Evolutionary conservation across 2,113 vertebrate species (phyloP).

Genomic region (Coptodon rendalli): DNA sequence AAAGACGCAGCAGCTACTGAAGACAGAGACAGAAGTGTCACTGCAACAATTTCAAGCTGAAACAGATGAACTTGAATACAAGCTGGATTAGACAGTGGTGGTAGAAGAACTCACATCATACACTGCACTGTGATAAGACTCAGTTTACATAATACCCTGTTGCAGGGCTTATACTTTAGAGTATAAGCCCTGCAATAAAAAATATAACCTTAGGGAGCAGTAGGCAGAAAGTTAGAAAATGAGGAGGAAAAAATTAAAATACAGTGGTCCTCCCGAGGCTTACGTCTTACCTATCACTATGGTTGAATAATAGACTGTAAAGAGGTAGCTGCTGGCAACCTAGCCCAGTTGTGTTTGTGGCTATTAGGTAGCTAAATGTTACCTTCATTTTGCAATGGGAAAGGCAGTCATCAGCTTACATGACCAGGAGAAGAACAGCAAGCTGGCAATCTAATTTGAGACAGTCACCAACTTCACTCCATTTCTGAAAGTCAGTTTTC

Average conservation of each 20-base stretch:
- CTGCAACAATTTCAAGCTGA: background rate
- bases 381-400: background rate
- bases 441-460: background rate
- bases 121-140: background rate
- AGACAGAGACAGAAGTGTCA: constrained; percentile 29
- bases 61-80: background rate
- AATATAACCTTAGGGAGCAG: background rate
- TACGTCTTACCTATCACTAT: background rate
- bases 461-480: background rate
- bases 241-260: background rate
- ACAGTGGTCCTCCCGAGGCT: background rate
- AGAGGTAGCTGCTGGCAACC: background rate
- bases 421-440: background rate
- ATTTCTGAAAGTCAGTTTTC: background rate
- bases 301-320: background rate
- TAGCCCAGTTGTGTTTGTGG: background rate
- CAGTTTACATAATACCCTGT: background rate
- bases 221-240: background rate
- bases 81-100: background rate
- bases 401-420: background rate
- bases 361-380: background rate
- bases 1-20: background rate
- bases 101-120: background rate
- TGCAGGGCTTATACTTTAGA: background rate
- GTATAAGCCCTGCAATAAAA: background rate